A percentile compares a stretch with the other conserved stretches of the same genome.
Evolutionary conservation across 2,797 vertebrate genomes (phyloP).

Genomic region (Champsocephalus gunnari): DNA sequence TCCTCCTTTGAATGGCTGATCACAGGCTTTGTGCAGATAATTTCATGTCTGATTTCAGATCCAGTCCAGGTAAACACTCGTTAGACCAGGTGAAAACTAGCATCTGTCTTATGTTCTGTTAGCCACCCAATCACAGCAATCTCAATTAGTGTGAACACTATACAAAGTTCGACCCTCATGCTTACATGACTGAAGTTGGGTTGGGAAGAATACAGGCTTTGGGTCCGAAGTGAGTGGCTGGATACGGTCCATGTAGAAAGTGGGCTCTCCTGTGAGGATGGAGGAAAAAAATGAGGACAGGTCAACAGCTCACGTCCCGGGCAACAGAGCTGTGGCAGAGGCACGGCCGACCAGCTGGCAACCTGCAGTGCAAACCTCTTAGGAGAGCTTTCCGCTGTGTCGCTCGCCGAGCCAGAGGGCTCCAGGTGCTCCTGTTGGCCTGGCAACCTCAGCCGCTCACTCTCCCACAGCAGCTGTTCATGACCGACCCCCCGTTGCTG

Average conservation of each 20-base stretch:
- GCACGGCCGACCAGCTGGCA: slow-evolving; percentile 65
- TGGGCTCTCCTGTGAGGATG: slow-evolving; percentile 81
- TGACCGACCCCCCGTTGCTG: slow-evolving; percentile 73
- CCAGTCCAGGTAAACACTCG: slow-evolving; percentile 23
- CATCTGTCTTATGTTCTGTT: slow-evolving; percentile 26
- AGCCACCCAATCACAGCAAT: slow-evolving; percentile 67
- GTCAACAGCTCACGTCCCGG: slow-evolving; percentile 51
- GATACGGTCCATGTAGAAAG: slow-evolving; percentile 89
- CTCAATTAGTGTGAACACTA: slow-evolving; percentile 47
- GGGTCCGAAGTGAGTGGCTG: slow-evolving; percentile 89
- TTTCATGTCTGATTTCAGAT: slow-evolving; percentile 29
- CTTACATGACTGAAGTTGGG: slow-evolving; percentile 89
- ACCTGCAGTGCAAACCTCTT: slow-evolving; percentile 83
- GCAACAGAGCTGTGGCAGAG: slow-evolving; percentile 58
- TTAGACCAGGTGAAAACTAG: slow-evolving; percentile 24
- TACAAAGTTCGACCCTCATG: slow-evolving; percentile 41
- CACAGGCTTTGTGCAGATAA: slow-evolving; percentile 61
- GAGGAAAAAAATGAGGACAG: slow-evolving; percentile 30
- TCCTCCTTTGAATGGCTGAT: slow-evolving; percentile 38
- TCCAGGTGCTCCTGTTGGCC: slow-evolving; percentile 80
- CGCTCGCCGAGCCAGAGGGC: slow-evolving; percentile 67
- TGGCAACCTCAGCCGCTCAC: slow-evolving; percentile 71
- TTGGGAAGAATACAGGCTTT: slow-evolving; percentile 90
- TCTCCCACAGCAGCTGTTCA: slow-evolving; percentile 76
- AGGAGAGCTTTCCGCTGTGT: slow-evolving; percentile 80